Conservation (phyloP, 2,113 vertebrate species). For the Erinaceus europaeus region DNA sequence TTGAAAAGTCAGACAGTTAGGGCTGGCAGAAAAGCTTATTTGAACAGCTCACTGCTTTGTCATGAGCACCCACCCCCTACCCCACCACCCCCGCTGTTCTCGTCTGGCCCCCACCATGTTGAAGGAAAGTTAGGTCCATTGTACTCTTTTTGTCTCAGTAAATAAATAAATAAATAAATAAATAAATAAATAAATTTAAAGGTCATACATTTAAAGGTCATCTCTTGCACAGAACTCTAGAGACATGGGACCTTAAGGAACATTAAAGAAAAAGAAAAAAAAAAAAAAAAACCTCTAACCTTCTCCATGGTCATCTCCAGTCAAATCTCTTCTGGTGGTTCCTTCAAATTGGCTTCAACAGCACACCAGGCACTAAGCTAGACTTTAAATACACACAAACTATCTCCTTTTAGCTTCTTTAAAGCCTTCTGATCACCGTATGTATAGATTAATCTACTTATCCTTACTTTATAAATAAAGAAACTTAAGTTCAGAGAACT, state of each 20-base stretch:
- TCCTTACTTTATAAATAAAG: neutral
- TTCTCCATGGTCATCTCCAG: neutral
- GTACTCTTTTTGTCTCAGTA: no score
- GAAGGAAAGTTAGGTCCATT: no score
- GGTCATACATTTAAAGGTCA: neutral
- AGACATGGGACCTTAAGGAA: neutral
- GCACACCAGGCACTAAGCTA: neutral
- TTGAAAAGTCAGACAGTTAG: no score
- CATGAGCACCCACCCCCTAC: no score
- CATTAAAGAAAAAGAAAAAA: no score
- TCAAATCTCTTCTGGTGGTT: neutral
- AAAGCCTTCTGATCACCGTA: neutral
- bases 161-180: no score
- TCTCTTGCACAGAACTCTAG: neutral
- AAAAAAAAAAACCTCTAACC: no score
- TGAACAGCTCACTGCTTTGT: no score
- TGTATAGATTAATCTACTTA: neutral
- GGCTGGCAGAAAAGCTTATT: no score
- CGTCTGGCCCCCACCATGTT: no score
- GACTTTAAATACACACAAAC: fast-evolving
- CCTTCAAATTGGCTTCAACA: neutral
- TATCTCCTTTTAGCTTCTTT: neutral
- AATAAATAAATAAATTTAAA: neutral
- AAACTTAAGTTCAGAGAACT: no score
- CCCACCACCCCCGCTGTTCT: no score